These are phyloP conservation scores for Varroa destructor DNA, from an alignment of 1,140 invertebrate species.

Conservation along the genomic window DNA sequence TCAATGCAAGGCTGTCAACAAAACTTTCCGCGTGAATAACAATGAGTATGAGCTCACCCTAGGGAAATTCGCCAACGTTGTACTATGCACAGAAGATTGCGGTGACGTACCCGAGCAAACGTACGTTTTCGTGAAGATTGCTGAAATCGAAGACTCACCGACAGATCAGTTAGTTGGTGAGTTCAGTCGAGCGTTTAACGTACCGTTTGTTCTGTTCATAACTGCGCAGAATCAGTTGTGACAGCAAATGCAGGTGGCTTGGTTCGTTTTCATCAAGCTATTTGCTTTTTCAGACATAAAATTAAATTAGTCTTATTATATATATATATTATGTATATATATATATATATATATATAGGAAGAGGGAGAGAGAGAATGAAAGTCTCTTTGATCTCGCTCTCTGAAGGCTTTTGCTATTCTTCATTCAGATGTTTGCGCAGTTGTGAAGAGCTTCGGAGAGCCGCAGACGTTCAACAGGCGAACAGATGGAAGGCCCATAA, in stretches of 20 bases:
- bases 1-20: slow-evolving; percentile 75
- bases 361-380: too few relatives aligned
- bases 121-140: slow-evolving; percentile 68
- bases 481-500: slow-evolving; percentile 63
- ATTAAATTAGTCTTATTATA: too few relatives aligned
- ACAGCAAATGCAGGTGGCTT: too few relatives aligned
- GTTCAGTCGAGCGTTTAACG: slow-evolving; percentile 28
- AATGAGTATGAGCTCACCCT: slow-evolving; percentile 95
- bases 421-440: slow-evolving; percentile 69
- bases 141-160: slow-evolving; percentile 53
- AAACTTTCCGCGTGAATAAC: slow-evolving; percentile 64
- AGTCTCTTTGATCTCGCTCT: too few relatives aligned
- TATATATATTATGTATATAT: too few relatives aligned
- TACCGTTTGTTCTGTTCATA: not conserved
- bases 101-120: slow-evolving; percentile 61
- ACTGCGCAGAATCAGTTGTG: too few relatives aligned
- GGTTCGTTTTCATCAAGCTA: too few relatives aligned
- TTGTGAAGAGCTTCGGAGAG: slow-evolving; percentile 63
- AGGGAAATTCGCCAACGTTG: slow-evolving; percentile 59
- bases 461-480: slow-evolving; percentile 55
- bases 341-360: too few relatives aligned
- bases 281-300: too few relatives aligned
- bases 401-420: slow-evolving; percentile 15
- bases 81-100: slow-evolving; percentile 47
- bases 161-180: slow-evolving; percentile 58